Conservation (phyloP, 2,888 invertebrate genomes). For the Drosophila acutilabella region DNA sequence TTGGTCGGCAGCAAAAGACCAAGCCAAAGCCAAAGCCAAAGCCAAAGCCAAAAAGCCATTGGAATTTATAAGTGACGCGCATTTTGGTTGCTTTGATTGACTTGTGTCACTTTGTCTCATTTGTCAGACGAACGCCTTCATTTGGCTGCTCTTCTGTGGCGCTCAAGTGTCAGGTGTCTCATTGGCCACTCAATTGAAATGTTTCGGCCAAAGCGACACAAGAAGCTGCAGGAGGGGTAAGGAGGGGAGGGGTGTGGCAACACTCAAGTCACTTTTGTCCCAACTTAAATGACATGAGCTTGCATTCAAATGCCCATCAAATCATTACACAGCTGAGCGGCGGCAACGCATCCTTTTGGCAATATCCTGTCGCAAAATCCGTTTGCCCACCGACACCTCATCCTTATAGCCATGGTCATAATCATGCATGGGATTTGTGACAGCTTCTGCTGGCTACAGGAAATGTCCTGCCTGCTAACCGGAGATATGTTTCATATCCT, state of each 20-base stretch:
- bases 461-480: conserved; percentile 85
- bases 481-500: conserved; percentile 85
- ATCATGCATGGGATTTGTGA: conserved; percentile 66
- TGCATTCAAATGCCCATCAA: conserved; percentile 80
- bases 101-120: conserved; percentile 84
- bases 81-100: conserved; percentile 80
- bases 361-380: conserved; percentile 74
- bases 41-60: conserved; percentile 29
- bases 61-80: conserved; percentile 71
- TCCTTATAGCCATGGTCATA: conserved; percentile 24
- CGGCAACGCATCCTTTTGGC: conserved; percentile 67
- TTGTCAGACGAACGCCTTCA: conserved; percentile 81
- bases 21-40: not conserved
- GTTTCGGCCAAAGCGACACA: conserved; percentile 26
- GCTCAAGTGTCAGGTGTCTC: conserved; percentile 78
- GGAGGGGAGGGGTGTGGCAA: conserved; percentile 13
- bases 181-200: conserved; percentile 60
- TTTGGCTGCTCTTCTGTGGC: conserved; percentile 31
- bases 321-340: conserved; percentile 69
- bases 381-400: conserved; percentile 28
- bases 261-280: conserved; percentile 64
- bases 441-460: conserved; percentile 65
- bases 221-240: not conserved
- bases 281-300: conserved; percentile 61
- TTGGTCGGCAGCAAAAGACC: conserved; percentile 13